Conservation (phyloP, 2,113 vertebrate genomes). For the Anarhynchus alexandrinus region DNA sequence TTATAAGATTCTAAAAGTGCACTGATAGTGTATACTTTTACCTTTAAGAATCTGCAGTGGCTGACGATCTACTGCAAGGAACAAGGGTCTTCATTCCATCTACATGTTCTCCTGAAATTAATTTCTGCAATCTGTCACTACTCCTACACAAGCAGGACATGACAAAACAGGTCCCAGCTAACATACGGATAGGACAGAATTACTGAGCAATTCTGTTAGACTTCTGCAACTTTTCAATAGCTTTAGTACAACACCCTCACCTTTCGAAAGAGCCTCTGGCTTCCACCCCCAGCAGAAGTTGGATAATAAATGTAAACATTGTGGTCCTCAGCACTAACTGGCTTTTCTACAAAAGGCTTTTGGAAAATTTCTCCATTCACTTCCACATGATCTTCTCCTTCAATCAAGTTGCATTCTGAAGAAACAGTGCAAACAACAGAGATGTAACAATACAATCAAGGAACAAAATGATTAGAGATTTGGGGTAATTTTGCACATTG, state of each 20-base stretch:
- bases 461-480: neutral
- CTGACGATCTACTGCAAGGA: neutral
- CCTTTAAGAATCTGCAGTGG: neutral
- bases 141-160: neutral
- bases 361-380: conserved; percentile 91
- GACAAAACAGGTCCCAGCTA: neutral
- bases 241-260: conserved; percentile 50
- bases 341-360: conserved; percentile 91
- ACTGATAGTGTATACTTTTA: neutral
- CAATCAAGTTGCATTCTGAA: conserved; percentile 87
- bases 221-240: neutral
- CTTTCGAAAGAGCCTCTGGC: conserved; percentile 90
- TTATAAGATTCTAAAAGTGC: neutral
- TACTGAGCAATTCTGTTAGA: neutral
- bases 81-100: neutral
- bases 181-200: neutral
- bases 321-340: conserved; percentile 90
- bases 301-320: conserved; percentile 94
- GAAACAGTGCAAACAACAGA: neutral
- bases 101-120: neutral
- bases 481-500: neutral
- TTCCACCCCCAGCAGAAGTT: conserved; percentile 88
- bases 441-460: neutral
- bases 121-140: neutral
- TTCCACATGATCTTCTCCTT: conserved; percentile 91